Percentiles rank a stretch among this genome's conserved stretches.
These are phyloP conservation scores for Synanthedon tipuliformis DNA, from an alignment of 2,888 invertebrate genomes.

Conservation along the genomic window DNA sequence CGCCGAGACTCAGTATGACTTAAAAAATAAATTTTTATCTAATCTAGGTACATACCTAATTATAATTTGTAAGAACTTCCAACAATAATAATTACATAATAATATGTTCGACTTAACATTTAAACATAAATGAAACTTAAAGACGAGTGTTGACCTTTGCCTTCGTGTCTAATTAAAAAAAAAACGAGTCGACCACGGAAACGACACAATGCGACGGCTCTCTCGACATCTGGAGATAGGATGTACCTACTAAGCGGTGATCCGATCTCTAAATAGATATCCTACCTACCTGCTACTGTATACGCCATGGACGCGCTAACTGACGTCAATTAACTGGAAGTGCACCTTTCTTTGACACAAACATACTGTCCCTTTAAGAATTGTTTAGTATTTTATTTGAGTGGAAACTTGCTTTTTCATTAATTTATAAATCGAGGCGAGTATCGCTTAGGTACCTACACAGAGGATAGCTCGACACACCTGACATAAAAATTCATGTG, in stretches of 20 bases:
- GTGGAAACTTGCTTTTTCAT: too few relatives aligned
- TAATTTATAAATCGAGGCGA: too few relatives aligned
- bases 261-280: slow-evolving; percentile 31
- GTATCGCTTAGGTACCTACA: too few relatives aligned
- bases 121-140: not conserved
- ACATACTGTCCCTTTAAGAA: too few relatives aligned
- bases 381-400: too few relatives aligned
- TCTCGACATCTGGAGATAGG: slow-evolving; percentile 15
- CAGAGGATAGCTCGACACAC: too few relatives aligned
- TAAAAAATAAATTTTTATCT: too few relatives aligned
- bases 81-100: not conserved
- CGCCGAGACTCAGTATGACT: too few relatives aligned
- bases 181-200: slow-evolving; percentile 23
- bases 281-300: too few relatives aligned
- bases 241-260: slow-evolving; percentile 21
- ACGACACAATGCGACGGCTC: slow-evolving; percentile 23
- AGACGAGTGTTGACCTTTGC: not conserved
- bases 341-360: slow-evolving; percentile 23
- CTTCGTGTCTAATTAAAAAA: slow-evolving; percentile 1
- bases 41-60: too few relatives aligned
- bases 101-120: not conserved
- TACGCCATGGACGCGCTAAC: slow-evolving; percentile 32
- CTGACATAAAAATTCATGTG: too few relatives aligned
- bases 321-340: slow-evolving; percentile 32
- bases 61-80: not conserved